phyloP scores from a whole-genome alignment of 2,888 invertebrate genomes.

The Pogonocherus hispidulus region DNA sequence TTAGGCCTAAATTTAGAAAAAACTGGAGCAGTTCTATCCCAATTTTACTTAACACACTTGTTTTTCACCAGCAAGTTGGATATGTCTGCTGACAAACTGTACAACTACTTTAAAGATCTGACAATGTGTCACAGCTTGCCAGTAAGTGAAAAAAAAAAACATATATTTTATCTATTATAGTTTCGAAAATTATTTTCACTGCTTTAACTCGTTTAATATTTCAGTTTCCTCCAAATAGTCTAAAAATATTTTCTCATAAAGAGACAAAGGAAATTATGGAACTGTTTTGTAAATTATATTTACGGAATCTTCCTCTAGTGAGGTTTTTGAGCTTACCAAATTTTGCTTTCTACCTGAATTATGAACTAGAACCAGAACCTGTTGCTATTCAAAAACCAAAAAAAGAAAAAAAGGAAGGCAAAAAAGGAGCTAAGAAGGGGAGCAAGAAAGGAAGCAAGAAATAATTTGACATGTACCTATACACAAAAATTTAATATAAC shows the following conservation, averaged over 20 bases:
- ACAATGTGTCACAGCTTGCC: slow-evolving; percentile 61
- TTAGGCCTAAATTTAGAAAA: slow-evolving; percentile 57
- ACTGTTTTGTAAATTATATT: slow-evolving; percentile 63
- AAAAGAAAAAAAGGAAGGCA: slow-evolving; percentile 50
- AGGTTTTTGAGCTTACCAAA: slow-evolving; percentile 63
- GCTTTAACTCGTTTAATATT: slow-evolving; percentile 21
- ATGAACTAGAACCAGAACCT: slow-evolving; percentile 55
- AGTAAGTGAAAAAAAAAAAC: slow-evolving; percentile 58
- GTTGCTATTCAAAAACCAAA: too few relatives aligned
- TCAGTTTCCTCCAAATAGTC: slow-evolving; percentile 62
- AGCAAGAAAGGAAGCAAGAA: slow-evolving; percentile 24
- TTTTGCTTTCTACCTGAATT: slow-evolving; percentile 61
- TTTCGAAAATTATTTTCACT: slow-evolving; percentile 5
- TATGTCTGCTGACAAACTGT: slow-evolving; percentile 62
- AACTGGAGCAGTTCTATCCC: slow-evolving; percentile 62
- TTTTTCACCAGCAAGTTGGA: slow-evolving; percentile 60
- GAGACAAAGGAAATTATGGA: slow-evolving; percentile 60
- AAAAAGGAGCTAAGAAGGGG: slow-evolving; percentile 19
- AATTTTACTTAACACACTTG: slow-evolving; percentile 64
- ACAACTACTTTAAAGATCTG: slow-evolving; percentile 63
- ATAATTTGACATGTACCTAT: slow-evolving; percentile 18
- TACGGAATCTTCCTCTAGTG: slow-evolving; percentile 65
- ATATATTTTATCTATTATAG: slow-evolving; percentile 18
- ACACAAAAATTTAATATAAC: neutral
- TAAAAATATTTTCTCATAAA: slow-evolving; percentile 60